Evolutionary conservation across 1,140 invertebrate genomes (phyloP), one percentile per base, ranked within the genome.

Genomic region (Cryptotermes secundus): DNA sequence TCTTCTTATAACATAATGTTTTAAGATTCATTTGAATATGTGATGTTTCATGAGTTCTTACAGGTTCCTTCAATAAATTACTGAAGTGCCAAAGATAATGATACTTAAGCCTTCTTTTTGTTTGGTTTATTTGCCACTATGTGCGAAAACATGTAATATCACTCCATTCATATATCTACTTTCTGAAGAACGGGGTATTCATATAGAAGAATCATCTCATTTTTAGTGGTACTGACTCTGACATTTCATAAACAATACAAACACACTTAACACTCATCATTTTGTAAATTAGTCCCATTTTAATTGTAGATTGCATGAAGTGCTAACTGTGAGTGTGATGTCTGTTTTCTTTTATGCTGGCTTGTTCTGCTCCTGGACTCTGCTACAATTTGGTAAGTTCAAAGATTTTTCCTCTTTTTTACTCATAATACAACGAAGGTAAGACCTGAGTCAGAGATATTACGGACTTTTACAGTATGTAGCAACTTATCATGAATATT

Each of bases 311-410:
- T 72, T 72, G 59, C 59, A 72, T 72, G 59, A 72, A 26, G 59
- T 14, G 59, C 59, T 72, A 72, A 72, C 59, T 72, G 59, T 72
- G 59, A 72, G 59, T 72, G 59, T 72, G 59, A 72, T 72, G 59
- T 72, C 59, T 72, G n/a, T 72, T 72, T 14, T 49, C n/a, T 72
- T n/a, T n/a, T 72, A 9, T 72, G 59, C 59, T 72, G 59, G 59
- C n/a, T 72, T 72, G 26, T 12, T 72, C 59, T 72, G 26, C 59
- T 72, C 59, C n/a, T 31, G 59, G 59, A n/a, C 9, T 72, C 59
- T 31, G 26, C 59, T 59, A n/a, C 42, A 38, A 31, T 79, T 83
- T 83, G 83, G 36, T 79, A 72, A 72, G 59, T 72, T 49, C 26
- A 31, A 31, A 72, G 7, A 31, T 72, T 72, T 72, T 14, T 72